Percentiles rank a stretch among this genome's conserved stretches.
Evolutionary conservation across 2,113 vertebrate species (phyloP).

Genomic region (Hypocryptadius cinnamomeus): DNA sequence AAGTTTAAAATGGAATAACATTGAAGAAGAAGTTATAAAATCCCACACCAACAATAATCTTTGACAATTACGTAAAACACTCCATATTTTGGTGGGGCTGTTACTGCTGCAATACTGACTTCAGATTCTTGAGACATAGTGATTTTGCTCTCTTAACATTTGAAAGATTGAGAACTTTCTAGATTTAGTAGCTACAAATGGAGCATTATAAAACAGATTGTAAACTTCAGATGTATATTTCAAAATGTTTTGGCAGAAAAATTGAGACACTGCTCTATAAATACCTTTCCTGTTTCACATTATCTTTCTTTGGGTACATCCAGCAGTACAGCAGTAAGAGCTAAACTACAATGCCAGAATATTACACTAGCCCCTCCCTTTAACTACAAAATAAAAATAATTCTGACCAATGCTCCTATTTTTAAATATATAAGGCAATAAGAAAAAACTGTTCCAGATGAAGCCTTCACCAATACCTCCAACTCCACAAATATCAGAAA

Average conservation of each 20-base stretch:
- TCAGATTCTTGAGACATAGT: not conserved
- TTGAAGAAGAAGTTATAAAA: not conserved
- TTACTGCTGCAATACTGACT: not conserved
- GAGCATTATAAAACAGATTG: not conserved
- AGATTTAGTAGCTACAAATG: not conserved
- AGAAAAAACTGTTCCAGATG: not conserved
- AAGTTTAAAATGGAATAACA: not conserved
- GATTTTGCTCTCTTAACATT: not conserved
- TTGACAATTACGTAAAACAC: not conserved
- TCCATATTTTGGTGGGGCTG: not conserved
- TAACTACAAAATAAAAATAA: not conserved
- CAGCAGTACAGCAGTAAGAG: not conserved
- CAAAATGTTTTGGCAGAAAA: not conserved
- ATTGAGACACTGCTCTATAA: not conserved
- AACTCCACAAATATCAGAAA: not conserved
- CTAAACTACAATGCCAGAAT: not conserved
- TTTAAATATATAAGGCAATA: not conserved
- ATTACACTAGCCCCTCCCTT: not conserved
- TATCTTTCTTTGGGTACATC: not conserved
- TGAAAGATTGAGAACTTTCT: not conserved
- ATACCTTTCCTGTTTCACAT: not conserved
- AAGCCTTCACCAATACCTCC: not conserved
- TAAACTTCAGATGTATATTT: not conserved
- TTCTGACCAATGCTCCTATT: not conserved
- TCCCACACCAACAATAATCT: not conserved